A percentile compares a stretch with the other conserved stretches of the same genome.
phyloP scores from a whole-genome alignment of 1,140 invertebrate genomes.

The Cataglyphis hispanica region DNA sequence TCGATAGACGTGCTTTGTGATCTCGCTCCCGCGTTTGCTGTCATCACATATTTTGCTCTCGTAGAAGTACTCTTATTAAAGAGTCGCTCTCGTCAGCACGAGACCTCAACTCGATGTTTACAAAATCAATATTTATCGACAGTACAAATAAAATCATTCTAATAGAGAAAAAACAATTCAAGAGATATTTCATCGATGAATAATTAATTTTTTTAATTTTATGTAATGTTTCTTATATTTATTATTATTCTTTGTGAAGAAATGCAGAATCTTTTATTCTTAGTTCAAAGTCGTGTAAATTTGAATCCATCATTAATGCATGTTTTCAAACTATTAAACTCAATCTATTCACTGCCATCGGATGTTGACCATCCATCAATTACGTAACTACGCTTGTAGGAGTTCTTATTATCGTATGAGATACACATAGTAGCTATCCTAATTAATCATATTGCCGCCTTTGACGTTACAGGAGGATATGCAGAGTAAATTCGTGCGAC shows the following conservation, averaged over 20 bases:
- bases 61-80: slow-evolving; percentile 6
- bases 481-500: slow-evolving; percentile 86
- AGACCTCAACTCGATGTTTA: not conserved
- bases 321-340: slow-evolving; percentile 33
- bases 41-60: not conserved
- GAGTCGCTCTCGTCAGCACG: not conserved
- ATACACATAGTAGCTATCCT: too few species aligned
- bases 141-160: not conserved
- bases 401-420: slow-evolving; percentile 32
- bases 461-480: slow-evolving; percentile 85
- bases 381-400: slow-evolving; percentile 3
- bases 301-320: not conserved
- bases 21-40: not conserved
- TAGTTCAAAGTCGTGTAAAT: not conserved
- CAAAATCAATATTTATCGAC: slow-evolving; percentile 28
- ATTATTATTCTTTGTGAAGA: not conserved
- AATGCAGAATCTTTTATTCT: too few species aligned
- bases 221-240: not conserved
- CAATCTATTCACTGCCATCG: not conserved
- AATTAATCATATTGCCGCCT: not conserved
- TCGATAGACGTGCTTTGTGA: slow-evolving; percentile 18
- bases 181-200: not conserved
- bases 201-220: slow-evolving; percentile 22
- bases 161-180: not conserved
- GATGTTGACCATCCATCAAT: slow-evolving; percentile 46